These are phyloP conservation scores for Ceramica pisi DNA, from an alignment of 2,888 invertebrate genomes.

Conservation along the genomic window DNA sequence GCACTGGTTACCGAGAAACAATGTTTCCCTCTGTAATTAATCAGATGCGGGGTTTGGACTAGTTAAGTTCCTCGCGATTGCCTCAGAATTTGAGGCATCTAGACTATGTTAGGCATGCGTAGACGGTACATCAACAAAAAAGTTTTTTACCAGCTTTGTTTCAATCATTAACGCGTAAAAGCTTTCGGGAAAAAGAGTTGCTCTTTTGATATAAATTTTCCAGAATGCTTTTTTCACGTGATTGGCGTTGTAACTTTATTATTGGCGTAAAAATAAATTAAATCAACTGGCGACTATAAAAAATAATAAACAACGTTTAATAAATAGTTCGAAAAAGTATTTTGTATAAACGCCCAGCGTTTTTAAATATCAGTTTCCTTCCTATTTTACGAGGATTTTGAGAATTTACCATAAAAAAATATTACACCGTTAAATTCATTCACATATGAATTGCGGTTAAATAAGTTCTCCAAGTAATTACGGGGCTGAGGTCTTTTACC, in stretches of 20 bases:
- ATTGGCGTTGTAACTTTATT: conserved; percentile 26
- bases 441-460: conserved; percentile 22
- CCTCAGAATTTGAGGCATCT: conserved; percentile 18
- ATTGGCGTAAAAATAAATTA: conserved; percentile 20
- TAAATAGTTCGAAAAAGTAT: background rate
- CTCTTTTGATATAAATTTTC: conserved; percentile 2
- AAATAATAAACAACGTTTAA: conserved; percentile 12
- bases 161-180: conserved; percentile 31
- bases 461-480: conserved; percentile 46
- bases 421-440: conserved; percentile 7
- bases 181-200: background rate
- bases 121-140: conserved; percentile 9
- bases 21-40: conserved; percentile 53
- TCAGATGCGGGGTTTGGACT: conserved; percentile 46
- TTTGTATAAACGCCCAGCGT: background rate
- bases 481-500: conserved; percentile 11
- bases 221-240: conserved; percentile 8
- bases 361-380: conserved; percentile 11
- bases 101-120: conserved; percentile 24
- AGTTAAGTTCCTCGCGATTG: conserved; percentile 37
- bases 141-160: conserved; percentile 29
- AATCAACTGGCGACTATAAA: conserved; percentile 15
- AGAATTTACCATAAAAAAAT: conserved; percentile 18
- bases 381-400: conserved; percentile 5
- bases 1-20: conserved; percentile 32